Base-by-base conservation (phyloP, 2,113 vertebrate species). In the Hepsetus odoe region DNA sequence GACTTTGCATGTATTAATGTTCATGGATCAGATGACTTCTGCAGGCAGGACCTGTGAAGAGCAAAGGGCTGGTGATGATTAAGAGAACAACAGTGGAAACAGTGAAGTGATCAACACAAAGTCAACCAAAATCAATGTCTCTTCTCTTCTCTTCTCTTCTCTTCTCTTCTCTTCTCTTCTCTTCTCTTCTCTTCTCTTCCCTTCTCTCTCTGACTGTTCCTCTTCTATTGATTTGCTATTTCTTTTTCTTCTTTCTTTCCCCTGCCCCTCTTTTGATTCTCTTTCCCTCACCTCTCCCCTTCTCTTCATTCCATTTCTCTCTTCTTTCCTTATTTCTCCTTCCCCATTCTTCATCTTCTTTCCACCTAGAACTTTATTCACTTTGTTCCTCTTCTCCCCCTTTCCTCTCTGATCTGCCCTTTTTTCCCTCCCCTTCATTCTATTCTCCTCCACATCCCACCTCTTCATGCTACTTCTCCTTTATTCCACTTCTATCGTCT, bases 1-100 rank as follows among this genome's bases (percentile, higher is more conserved):
- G 74, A 44, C 55, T 38, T 32, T 65, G 24, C 26, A 28, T 64
- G 72, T 51, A 59, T 51, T 61, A 38, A 62, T 69, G 66, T 30
- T 51, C 53, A 38, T 33, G 38, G 53, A 13, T 24, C 51, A 70
- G 32, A 33, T 32, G 26, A 22, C 28, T 30, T 58, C 22, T 5
- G 30, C 58, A 46, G 4, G 46, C 61, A 61, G 38, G 8, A 44
- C 38, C 40, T n/a, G 7, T 32, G 72, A 33, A 53, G 33, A 66
- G 59, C 1, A 14, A 10, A 33, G 5, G 28, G 16, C 10, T 40
- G 49, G 26, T 56, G 24, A 30, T 67, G 20, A 30, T 16, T 16
- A 5, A 11, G 24, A 53, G 38, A 18, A 68, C 65, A 24, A 53
- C 71, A 24, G 24, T 22, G 69, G 46, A 24, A 55, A 49, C 44